Conservation (phyloP, 1,140 invertebrate genomes). For the Drosophila jambulina region DNA sequence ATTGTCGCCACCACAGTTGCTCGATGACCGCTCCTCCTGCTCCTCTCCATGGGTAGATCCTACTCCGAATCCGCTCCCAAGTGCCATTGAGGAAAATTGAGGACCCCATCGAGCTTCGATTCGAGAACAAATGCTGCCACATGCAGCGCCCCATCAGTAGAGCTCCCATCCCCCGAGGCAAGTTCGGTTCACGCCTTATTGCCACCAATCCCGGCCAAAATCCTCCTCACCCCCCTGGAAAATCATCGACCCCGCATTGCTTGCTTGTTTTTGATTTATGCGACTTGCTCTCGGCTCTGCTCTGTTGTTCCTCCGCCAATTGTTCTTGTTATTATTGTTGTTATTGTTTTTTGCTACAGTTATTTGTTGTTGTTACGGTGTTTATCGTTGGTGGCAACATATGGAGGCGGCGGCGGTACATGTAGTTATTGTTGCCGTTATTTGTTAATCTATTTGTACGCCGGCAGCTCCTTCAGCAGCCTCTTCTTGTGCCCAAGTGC, state of each 20-base stretch:
- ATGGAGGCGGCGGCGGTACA: slow-evolving; percentile 57
- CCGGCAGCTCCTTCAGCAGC: slow-evolving; percentile 3
- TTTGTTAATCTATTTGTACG: slow-evolving; percentile 81
- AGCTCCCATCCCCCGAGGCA: not conserved
- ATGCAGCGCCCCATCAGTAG: slow-evolving; percentile 40
- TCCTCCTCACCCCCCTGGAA: not conserved
- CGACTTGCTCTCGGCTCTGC: slow-evolving; percentile 16
- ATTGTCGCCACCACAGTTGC: slow-evolving; percentile 11
- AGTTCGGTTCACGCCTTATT: slow-evolving; percentile 7
- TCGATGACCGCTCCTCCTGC: not conserved
- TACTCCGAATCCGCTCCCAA: slow-evolving; percentile 4
- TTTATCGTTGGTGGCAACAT: slow-evolving; percentile 73
- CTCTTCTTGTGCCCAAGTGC: slow-evolving; percentile 5
- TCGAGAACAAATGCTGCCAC: slow-evolving; percentile 66
- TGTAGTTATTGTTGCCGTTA: slow-evolving; percentile 64
- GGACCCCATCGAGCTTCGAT: slow-evolving; percentile 18
- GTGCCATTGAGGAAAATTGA: slow-evolving; percentile 26
- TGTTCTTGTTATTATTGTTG: slow-evolving; percentile 36
- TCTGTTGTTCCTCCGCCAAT: slow-evolving; percentile 26
- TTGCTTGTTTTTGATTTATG: slow-evolving; percentile 69
- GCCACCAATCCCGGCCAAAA: not conserved
- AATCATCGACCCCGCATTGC: slow-evolving; percentile 33
- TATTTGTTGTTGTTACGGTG: slow-evolving; percentile 50
- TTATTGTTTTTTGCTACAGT: slow-evolving; percentile 44
- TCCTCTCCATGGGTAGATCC: no score